phyloP scores from a whole-genome alignment of 2,797 vertebrate genomes.

The Sebastes itinus region DNA sequence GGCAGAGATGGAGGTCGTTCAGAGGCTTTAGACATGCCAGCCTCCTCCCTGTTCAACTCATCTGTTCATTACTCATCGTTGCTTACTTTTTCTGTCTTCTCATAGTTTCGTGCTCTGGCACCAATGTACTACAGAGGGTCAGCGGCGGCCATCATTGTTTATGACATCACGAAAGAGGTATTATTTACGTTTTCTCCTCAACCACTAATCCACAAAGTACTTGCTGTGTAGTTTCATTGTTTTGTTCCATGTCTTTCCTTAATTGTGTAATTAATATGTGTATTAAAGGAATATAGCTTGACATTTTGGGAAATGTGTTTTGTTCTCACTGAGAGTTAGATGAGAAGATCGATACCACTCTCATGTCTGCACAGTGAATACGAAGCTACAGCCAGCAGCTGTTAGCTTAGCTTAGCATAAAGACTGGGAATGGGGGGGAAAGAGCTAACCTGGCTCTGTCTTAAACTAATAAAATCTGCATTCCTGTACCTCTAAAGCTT shows the following conservation, averaged over 20 bases:
- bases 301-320: background rate
- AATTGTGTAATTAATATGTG: background rate
- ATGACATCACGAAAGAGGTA: constrained; percentile 99
- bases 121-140: constrained; percentile 99
- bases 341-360: background rate
- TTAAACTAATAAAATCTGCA: background rate
- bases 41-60: background rate
- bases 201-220: background rate
- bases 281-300: background rate
- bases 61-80: background rate
- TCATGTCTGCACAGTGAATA: background rate
- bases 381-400: background rate
- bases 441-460: background rate
- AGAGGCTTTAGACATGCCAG: background rate
- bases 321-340: background rate
- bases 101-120: constrained; percentile 95
- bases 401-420: background rate
- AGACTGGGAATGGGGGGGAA: background rate
- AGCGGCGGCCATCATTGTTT: constrained; percentile 96
- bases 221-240: background rate
- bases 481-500: background rate
- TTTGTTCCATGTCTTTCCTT: background rate
- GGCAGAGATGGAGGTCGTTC: background rate
- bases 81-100: constrained; percentile 30
- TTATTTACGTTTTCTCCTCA: constrained; percentile 6